These are phyloP conservation scores for Drosophila tripunctata DNA, from an alignment of 2,888 invertebrate genomes.

Conservation along the genomic window DNA sequence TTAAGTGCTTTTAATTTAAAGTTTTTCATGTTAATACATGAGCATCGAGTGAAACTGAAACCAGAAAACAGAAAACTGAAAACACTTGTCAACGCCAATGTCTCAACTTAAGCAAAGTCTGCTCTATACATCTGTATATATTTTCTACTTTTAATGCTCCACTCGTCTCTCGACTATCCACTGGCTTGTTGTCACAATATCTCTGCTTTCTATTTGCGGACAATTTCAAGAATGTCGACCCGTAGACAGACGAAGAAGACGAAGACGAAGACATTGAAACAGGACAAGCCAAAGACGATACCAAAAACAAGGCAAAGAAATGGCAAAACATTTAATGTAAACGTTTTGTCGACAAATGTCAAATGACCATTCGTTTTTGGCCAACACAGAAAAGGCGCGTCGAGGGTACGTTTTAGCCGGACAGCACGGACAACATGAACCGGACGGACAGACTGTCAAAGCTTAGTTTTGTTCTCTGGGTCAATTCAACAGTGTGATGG, in stretches of 20 bases:
- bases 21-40: too few relatives aligned
- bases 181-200: slow-evolving; percentile 44
- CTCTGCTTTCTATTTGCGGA: slow-evolving; percentile 40
- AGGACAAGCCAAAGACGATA: slow-evolving; percentile 25
- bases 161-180: background rate
- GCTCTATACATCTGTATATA: background rate
- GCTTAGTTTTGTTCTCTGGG: background rate
- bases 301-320: slow-evolving; percentile 58
- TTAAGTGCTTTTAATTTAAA: background rate
- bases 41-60: background rate
- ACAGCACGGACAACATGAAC: too few relatives aligned
- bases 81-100: slow-evolving; percentile 77
- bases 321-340: slow-evolving; percentile 77
- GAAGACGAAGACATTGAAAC: slow-evolving; percentile 47
- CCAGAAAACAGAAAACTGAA: slow-evolving; percentile 32
- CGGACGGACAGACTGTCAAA: too few relatives aligned
- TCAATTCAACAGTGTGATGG: background rate
- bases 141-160: background rate
- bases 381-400: slow-evolving; percentile 57
- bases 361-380: slow-evolving; percentile 65
- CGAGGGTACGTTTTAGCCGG: slow-evolving; percentile 7
- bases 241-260: slow-evolving; percentile 59
- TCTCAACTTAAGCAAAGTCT: slow-evolving; percentile 60
- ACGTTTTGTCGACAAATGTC: slow-evolving; percentile 80
- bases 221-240: slow-evolving; percentile 70